Conservation (phyloP, 2,888 invertebrate genomes). For the Falcaria lacertinaria region DNA sequence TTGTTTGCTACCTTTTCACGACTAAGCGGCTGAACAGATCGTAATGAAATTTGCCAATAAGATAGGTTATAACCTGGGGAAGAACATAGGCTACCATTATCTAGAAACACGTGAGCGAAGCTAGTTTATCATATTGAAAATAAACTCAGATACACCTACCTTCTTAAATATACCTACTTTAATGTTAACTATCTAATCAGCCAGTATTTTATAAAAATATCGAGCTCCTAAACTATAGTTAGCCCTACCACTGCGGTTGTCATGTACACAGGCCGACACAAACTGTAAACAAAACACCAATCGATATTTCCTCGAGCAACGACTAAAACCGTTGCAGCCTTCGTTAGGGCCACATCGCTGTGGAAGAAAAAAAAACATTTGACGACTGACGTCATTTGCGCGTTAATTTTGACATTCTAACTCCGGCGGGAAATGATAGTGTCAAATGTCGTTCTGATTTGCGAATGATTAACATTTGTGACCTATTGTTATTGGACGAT, state of each 20-base stretch:
- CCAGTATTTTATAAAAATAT: background rate
- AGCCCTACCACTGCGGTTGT: conserved; percentile 67
- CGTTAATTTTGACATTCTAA: conserved; percentile 32
- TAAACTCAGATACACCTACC: no score
- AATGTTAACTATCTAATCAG: no score
- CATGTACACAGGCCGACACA: conserved; percentile 71
- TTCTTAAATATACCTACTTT: no score
- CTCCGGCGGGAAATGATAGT: conserved; percentile 58
- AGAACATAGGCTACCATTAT: no score
- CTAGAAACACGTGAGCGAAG: no score
- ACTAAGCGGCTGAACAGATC: no score
- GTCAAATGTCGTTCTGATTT: conserved; percentile 35
- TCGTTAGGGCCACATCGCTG: conserved; percentile 41
- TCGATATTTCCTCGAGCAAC: conserved; percentile 61
- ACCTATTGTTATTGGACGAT: conserved; percentile 35
- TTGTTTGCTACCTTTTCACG: no score
- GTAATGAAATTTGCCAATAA: no score
- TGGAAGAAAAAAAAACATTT: conserved; percentile 20
- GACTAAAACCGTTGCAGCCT: conserved; percentile 55
- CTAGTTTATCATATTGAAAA: no score
- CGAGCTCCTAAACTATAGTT: conserved; percentile 38
- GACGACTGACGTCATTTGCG: conserved; percentile 12
- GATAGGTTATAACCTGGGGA: no score
- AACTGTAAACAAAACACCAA: conserved; percentile 74
- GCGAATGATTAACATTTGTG: conserved; percentile 56